phyloP scores from a whole-genome alignment of 1,140 invertebrate species.

The Ptiloglossa arizonensis region DNA sequence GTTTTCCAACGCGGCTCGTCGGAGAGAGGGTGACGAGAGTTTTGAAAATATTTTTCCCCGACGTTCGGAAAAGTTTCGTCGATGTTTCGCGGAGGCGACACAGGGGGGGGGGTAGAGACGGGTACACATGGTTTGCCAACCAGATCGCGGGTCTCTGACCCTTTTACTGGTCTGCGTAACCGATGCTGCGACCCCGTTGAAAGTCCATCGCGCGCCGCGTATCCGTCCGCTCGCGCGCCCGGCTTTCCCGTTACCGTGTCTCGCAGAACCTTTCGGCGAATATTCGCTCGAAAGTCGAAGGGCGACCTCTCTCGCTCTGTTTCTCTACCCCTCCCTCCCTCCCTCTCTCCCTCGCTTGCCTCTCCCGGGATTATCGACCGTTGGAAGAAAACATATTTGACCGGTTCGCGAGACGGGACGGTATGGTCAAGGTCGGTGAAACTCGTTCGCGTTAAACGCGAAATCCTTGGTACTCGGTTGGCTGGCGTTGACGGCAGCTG shows the following conservation, averaged over 20 bases:
- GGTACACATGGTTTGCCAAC: constrained; percentile 78
- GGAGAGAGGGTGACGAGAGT: too few species aligned
- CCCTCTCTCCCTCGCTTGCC: too few species aligned
- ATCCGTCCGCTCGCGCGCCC: not conserved
- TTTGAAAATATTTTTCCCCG: too few species aligned
- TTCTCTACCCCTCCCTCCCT: too few species aligned
- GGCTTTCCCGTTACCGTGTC: not conserved
- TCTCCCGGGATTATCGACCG: constrained; percentile 10
- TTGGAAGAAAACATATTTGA: not conserved
- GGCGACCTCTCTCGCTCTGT: not conserved
- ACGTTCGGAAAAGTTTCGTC: not conserved
- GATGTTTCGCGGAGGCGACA: constrained; percentile 68
- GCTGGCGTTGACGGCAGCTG: not conserved
- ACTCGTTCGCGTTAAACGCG: constrained; percentile 30
- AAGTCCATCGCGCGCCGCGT: not conserved
- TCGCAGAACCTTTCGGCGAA: not conserved
- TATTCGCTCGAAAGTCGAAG: not conserved
- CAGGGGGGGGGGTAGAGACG: constrained; percentile 70
- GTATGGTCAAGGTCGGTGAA: constrained; percentile 38
- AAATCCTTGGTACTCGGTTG: constrained; percentile 20
- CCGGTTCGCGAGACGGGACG: constrained; percentile 12
- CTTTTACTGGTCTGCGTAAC: constrained; percentile 68
- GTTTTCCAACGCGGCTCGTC: too few species aligned
- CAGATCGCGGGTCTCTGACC: constrained; percentile 79
- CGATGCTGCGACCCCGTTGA: constrained; percentile 73